Conservation (phyloP, 2,113 vertebrate genomes). For the Scartelaos histophorus region DNA sequence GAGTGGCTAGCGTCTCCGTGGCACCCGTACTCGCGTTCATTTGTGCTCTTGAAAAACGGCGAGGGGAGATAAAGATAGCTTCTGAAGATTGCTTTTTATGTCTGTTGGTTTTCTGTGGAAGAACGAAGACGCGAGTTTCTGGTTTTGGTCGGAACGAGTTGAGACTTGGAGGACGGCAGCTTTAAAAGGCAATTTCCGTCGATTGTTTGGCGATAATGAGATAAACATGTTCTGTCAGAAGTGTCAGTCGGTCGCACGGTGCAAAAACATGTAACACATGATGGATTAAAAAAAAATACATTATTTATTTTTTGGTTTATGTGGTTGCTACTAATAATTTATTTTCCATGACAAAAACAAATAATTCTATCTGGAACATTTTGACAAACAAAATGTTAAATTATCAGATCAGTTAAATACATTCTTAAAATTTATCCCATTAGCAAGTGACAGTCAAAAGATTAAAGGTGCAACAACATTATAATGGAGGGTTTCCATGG, state of each 20-base stretch:
- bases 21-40: constrained; percentile 66
- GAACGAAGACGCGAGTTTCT: constrained; percentile 1
- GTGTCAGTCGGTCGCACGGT: constrained; percentile 20
- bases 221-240: constrained; percentile 52
- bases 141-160: constrained; percentile 19
- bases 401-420: no score
- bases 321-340: neutral
- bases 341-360: neutral
- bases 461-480: neutral
- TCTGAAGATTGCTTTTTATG: constrained; percentile 68
- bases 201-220: constrained; percentile 53
- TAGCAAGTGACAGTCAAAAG: no score
- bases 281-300: constrained; percentile 23
- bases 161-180: constrained; percentile 33
- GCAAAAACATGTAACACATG: constrained; percentile 20
- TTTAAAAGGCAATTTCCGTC: constrained; percentile 49
- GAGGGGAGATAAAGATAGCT: constrained; percentile 65
- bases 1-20: constrained; percentile 58
- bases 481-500: neutral
- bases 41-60: constrained; percentile 55
- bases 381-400: no score
- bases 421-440: neutral
- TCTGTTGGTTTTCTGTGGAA: constrained; percentile 23
- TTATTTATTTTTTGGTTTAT: neutral
- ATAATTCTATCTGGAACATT: neutral